Evolutionary conservation across 64 coral and sea anemone species (phyloP).

Genomic region (Platygyra sinensis): DNA sequence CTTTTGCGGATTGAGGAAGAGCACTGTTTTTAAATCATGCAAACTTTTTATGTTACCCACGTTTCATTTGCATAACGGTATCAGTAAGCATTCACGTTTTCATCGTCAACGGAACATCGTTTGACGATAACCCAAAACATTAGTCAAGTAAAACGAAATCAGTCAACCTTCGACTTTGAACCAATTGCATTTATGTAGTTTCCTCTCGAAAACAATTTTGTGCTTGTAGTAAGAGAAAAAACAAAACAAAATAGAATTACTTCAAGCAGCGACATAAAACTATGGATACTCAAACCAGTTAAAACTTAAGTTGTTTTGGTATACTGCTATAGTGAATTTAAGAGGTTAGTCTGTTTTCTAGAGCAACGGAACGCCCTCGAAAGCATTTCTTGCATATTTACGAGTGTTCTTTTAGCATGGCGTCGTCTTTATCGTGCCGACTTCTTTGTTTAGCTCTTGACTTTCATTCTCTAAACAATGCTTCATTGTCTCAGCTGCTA

Average conservation of each 20-base stretch:
- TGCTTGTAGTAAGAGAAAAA: too few species aligned
- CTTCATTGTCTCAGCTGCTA: conserved; percentile 68
- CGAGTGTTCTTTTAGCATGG: conserved; percentile 7
- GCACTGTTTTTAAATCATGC: neutral
- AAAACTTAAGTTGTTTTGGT: neutral
- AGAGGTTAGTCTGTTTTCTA: neutral
- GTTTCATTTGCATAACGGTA: conserved; percentile 25
- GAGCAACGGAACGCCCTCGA: conserved; percentile 36
- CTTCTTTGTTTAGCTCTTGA: conserved; percentile 60
- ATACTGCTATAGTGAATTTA: too few species aligned
- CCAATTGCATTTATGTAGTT: neutral
- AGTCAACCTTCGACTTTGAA: neutral
- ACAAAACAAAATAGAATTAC: too few species aligned
- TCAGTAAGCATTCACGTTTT: conserved; percentile 7
- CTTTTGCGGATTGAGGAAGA: too few species aligned
- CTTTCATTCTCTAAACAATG: conserved; percentile 59
- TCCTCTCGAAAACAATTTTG: neutral
- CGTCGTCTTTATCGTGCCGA: conserved; percentile 62
- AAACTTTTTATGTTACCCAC: neutral
- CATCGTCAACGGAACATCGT: neutral
- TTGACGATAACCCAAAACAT: conserved; percentile 1
- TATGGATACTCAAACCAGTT: neutral
- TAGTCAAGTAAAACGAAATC: neutral
- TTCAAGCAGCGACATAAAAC: neutral
- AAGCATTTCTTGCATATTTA: conserved; percentile 54